Evolutionary conservation across 2,888 invertebrate genomes (phyloP).

Genomic region (Acanthococcus lagerstroemiae): DNA sequence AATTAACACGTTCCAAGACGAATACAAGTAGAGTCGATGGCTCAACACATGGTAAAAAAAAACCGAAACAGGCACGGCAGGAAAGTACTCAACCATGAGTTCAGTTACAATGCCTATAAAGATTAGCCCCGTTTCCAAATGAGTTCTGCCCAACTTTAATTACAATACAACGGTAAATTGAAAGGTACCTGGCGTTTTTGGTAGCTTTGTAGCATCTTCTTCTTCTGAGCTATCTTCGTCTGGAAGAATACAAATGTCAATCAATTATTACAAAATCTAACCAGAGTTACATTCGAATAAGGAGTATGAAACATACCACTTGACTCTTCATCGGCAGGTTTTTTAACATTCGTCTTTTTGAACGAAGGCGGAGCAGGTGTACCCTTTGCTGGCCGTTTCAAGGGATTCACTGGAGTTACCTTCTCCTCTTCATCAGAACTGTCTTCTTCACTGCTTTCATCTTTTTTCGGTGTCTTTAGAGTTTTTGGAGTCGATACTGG

Average conservation of each 20-base stretch:
- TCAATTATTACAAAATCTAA: not conserved
- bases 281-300: no score
- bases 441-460: constrained; percentile 31
- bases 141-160: not conserved
- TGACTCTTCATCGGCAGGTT: not conserved
- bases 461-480: constrained; percentile 14
- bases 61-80: no score
- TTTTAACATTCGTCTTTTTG: constrained; percentile 32
- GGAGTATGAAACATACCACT: not conserved
- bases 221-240: not conserved
- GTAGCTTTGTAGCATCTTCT: constrained; percentile 11
- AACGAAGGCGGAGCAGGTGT: constrained; percentile 11
- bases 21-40: no score
- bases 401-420: constrained; percentile 27
- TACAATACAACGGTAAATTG: no score
- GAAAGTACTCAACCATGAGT: no score
- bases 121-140: not conserved
- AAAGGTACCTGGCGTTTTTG: not conserved
- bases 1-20: no score
- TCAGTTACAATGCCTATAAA: not conserved
- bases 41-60: no score
- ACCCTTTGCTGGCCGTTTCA: constrained; percentile 32
- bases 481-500: not conserved
- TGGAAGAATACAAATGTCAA: not conserved
- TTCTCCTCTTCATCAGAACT: constrained; percentile 34